A percentile compares a stretch with the other conserved stretches of the same genome.
These are phyloP conservation scores for Drosophila navojoa DNA, from an alignment of 1,140 invertebrate species.

Conservation along the genomic window DNA sequence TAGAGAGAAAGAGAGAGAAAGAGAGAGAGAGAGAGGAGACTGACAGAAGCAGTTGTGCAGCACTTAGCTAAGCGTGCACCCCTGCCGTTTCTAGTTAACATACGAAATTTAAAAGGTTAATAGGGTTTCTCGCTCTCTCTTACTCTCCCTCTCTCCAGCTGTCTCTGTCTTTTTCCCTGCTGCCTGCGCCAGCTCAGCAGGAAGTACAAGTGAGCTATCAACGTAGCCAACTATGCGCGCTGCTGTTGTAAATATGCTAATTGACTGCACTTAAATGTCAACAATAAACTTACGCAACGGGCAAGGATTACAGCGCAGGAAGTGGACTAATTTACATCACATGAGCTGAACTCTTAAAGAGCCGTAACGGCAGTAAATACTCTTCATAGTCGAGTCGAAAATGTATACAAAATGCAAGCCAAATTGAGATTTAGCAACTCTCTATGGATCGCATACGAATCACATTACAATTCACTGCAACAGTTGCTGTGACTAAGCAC, in stretches of 20 bases:
- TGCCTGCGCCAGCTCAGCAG: constrained; percentile 26
- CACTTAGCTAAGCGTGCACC: constrained; percentile 26
- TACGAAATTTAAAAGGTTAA: constrained; percentile 71
- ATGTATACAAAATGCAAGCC: no score
- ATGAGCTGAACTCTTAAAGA: not conserved
- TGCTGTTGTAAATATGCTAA: constrained; percentile 33
- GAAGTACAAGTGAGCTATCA: constrained; percentile 58
- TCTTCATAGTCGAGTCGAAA: not conserved
- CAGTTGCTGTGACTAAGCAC: no score
- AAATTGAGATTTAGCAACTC: no score
- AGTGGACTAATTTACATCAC: not conserved
- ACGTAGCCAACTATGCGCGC: constrained; percentile 6
- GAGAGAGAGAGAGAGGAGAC: constrained; percentile 7
- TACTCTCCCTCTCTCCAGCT: not conserved
- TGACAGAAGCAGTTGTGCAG: not conserved
- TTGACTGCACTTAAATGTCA: constrained; percentile 59
- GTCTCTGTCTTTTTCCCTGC: not conserved
- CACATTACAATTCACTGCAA: no score
- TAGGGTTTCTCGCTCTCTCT: constrained; percentile 57
- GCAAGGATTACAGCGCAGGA: not conserved
- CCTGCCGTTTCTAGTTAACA: constrained; percentile 75
- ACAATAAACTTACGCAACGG: constrained; percentile 24
- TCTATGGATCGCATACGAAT: no score
- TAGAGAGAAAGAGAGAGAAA: not conserved
- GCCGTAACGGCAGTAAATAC: not conserved